Evolutionary conservation across 2,113 vertebrate species (phyloP).

Genomic region (Condylura cristata): DNA sequence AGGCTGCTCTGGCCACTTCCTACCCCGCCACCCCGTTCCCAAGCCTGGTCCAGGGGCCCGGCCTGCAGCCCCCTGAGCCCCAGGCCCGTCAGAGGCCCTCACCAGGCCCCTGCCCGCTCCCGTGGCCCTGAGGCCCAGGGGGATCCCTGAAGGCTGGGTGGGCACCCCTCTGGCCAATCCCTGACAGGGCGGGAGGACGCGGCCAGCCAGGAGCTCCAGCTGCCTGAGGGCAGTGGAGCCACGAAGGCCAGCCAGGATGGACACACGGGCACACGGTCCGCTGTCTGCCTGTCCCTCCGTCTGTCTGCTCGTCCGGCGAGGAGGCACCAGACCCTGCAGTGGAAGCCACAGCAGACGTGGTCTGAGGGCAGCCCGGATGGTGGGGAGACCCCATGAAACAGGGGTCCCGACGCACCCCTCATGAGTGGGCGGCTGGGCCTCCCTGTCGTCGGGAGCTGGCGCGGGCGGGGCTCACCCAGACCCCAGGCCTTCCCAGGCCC

Average conservation of each 20-base stretch:
- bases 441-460: neutral
- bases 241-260: neutral
- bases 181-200: constrained; percentile 85
- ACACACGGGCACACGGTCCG: neutral
- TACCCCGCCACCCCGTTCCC: no score
- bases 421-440: neutral
- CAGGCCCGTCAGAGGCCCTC: neutral
- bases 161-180: constrained; percentile 85
- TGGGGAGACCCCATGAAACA: neutral
- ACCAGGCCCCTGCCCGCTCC: neutral
- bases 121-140: neutral
- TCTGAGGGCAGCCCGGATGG: neutral
- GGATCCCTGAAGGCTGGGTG: neutral
- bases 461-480: no score
- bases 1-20: neutral
- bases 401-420: neutral
- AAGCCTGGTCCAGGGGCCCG: neutral
- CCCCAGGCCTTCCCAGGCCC: neutral
- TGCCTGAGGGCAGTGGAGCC: constrained; percentile 82
- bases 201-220: constrained; percentile 87
- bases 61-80: neutral
- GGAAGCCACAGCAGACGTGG: neutral
- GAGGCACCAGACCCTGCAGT: neutral
- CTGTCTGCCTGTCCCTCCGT: neutral
- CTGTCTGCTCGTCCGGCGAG: neutral